These are phyloP conservation scores for Cactoblastis cactorum DNA, from an alignment of 2,888 invertebrate genomes.

Conservation along the genomic window DNA sequence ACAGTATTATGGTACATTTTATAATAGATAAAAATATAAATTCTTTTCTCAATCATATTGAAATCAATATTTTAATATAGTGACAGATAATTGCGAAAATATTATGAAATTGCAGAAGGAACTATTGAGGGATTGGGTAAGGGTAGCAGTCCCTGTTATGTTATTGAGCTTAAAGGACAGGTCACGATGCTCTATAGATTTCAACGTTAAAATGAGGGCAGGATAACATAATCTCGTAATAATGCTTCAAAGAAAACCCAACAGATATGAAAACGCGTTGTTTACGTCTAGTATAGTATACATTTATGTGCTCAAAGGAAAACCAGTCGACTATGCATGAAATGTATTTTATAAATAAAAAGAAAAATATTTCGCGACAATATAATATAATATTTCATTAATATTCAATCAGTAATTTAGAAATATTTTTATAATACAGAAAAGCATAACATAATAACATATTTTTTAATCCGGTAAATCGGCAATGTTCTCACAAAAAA, in stretches of 20 bases:
- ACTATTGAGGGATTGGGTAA: no score
- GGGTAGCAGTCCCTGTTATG: neutral
- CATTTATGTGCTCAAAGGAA: neutral
- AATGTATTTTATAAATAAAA: neutral
- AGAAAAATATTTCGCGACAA: neutral
- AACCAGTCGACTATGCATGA: neutral
- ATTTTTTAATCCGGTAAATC: no score
- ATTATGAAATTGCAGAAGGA: neutral
- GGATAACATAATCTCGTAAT: slow-evolving; percentile 8
- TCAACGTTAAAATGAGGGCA: slow-evolving; percentile 6
- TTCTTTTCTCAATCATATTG: no score
- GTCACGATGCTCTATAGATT: slow-evolving; percentile 12
- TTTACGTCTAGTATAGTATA: neutral
- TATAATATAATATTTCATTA: neutral
- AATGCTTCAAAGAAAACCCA: slow-evolving; percentile 5
- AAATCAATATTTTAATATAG: no score
- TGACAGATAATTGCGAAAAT: no score
- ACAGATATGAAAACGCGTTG: slow-evolving; percentile 7
- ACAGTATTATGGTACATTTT: no score
- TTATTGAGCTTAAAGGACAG: slow-evolving; percentile 11
- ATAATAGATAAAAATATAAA: no score
- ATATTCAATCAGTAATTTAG: no score
- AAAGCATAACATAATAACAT: no score
- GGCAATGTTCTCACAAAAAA: no score
- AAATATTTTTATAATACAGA: no score